Percentiles rank a stretch among this genome's conserved stretches.
phyloP scores from a whole-genome alignment of 2,888 invertebrate species.

The Arctia plantaginis region DNA sequence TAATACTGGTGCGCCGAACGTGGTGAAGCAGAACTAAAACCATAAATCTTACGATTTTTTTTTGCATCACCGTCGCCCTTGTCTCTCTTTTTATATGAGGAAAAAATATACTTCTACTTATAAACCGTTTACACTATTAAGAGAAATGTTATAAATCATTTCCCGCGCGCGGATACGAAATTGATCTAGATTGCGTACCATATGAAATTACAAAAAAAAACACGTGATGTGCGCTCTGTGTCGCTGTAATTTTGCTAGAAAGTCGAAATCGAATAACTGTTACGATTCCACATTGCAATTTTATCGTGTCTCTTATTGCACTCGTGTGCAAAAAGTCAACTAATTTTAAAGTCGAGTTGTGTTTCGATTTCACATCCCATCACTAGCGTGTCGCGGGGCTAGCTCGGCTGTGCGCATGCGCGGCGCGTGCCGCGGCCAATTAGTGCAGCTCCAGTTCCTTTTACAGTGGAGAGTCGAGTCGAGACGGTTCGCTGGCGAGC shows the following conservation, averaged over 20 bases:
- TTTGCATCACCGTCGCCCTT: constrained; percentile 72
- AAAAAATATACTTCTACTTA: constrained; percentile 70
- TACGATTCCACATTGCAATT: constrained; percentile 65
- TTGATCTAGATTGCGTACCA: constrained; percentile 51
- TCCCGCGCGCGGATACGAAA: constrained; percentile 37
- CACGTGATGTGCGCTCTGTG: constrained; percentile 51
- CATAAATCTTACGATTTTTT: constrained; percentile 77
- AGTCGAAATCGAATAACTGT: constrained; percentile 70
- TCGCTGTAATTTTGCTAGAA: constrained; percentile 66
- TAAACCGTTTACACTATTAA: constrained; percentile 64
- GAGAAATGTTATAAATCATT: constrained; percentile 67
- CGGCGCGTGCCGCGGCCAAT: constrained; percentile 85
- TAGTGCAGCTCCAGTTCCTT: constrained; percentile 85
- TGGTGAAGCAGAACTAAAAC: constrained; percentile 59
- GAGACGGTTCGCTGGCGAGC: constrained; percentile 75
- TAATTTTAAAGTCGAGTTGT: constrained; percentile 75
- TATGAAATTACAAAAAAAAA: constrained; percentile 51
- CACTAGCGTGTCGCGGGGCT: constrained; percentile 77
- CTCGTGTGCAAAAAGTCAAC: constrained; percentile 74
- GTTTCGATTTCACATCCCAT: constrained; percentile 84
- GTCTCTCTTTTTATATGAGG: constrained; percentile 72
- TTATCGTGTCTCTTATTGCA: constrained; percentile 65
- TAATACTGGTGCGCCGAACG: constrained; percentile 29
- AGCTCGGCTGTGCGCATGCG: constrained; percentile 66
- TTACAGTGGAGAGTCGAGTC: constrained; percentile 76